Evolutionary conservation across 2,888 invertebrate species (phyloP).

Genomic region (Pocota personata): DNA sequence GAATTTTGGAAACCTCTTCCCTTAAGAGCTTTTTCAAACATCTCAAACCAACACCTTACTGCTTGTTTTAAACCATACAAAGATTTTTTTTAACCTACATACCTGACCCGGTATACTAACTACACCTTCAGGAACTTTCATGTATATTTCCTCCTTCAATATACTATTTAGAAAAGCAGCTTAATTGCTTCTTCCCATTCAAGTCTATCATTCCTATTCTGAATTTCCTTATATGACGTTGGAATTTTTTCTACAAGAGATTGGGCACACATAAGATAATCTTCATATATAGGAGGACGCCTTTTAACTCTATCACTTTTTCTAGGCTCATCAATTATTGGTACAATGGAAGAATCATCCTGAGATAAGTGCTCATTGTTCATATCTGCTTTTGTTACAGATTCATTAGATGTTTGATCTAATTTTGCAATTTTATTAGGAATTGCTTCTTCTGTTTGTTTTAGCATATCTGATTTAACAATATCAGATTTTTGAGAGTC

Average conservation of each 20-base stretch:
- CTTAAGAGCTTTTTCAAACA: conserved; percentile 55
- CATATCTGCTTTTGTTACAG: neutral
- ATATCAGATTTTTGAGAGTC: conserved; percentile 22
- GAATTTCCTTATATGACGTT: conserved; percentile 58
- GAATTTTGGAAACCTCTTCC: conserved; percentile 61
- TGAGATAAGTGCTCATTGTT: neutral
- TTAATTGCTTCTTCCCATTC: conserved; percentile 68
- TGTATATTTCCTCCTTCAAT: conserved; percentile 67
- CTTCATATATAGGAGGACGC: conserved; percentile 31
- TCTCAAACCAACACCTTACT: conserved; percentile 58
- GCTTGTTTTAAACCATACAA: conserved; percentile 65
- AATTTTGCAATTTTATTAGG: conserved; percentile 32
- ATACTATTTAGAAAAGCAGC: conserved; percentile 65
- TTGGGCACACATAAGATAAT: conserved; percentile 50
- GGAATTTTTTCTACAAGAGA: conserved; percentile 59
- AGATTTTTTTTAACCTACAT: conserved; percentile 54
- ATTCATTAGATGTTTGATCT: conserved; percentile 11
- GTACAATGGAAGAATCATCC: neutral
- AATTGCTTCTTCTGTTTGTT: conserved; percentile 4
- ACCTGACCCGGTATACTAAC: conserved; percentile 24
- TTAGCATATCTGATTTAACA: conserved; percentile 11
- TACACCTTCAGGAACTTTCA: conserved; percentile 52
- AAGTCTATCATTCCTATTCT: conserved; percentile 51
- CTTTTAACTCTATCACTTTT: conserved; percentile 29
- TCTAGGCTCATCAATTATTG: neutral